Evolutionary conservation across 2,797 vertebrate species (phyloP).

Genomic region (Platyrinchus mystaceus): DNA sequence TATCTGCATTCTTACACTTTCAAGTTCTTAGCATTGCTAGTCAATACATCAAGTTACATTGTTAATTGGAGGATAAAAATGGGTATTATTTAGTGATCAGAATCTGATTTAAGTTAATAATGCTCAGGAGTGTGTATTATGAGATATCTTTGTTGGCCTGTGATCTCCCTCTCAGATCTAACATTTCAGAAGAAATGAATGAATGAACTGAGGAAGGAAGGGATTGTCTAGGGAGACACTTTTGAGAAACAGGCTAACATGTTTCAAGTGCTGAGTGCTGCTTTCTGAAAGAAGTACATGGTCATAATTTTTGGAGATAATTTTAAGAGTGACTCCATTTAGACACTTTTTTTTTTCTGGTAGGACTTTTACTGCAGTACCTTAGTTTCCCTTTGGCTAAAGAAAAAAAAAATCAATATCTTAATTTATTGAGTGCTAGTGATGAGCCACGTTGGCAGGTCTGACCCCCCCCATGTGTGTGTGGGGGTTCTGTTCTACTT

Average conservation of each 20-base stretch:
- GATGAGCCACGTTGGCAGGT: accelerated
- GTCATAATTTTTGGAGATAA: neutral
- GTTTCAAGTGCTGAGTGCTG: neutral
- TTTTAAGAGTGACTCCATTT: neutral
- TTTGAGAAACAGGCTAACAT: neutral
- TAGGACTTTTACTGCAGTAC: neutral
- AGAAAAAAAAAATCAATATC: neutral
- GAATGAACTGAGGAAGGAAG: neutral
- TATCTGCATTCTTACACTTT: neutral
- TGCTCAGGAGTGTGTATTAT: neutral
- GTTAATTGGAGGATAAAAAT: neutral
- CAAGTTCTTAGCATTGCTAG: neutral
- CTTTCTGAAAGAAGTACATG: neutral
- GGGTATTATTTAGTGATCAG: neutral
- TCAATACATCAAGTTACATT: neutral
- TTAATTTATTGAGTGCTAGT: neutral
- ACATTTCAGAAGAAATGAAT: neutral
- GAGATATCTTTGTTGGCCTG: neutral
- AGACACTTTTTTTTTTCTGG: neutral
- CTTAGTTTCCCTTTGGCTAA: neutral
- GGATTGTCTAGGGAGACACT: neutral
- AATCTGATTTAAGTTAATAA: neutral
- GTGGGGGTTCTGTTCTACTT: neutral
- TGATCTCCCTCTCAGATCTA: neutral
- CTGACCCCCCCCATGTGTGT: neutral